Base-by-base conservation (phyloP, 2,113 vertebrate genomes). In the Suncus etruscus region DNA sequence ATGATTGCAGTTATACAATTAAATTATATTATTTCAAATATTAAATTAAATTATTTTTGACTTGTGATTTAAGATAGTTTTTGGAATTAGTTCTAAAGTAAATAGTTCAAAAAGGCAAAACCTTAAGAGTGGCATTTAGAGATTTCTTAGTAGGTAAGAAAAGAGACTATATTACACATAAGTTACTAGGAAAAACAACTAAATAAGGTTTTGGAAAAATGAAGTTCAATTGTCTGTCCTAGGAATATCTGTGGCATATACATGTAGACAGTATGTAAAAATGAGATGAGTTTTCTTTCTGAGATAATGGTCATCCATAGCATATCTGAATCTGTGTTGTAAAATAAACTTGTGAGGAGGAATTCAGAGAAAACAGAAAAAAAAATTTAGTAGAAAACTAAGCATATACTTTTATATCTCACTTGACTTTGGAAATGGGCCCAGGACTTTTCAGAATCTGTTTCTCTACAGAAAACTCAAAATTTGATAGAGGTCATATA, bases 351-450 rank as follows among this genome's bases (percentile, higher is more conserved):
- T 11, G 3, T 65, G 24, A 86, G 75, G 29, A 32, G 4, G 6
- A 86, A 70, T 58, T 2, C 27, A 51, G 66, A 86, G 8, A 80
- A 61, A 63, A 22, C 7, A 32, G 50, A 32, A 86, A 27, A 72
- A 32, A 86, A 27, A 72, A 80, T 3, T 66, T 86, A 72, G 70
- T 65, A 78, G 25, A 58, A 51, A 85, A 54, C 20, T 39, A 87
- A 78, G 79, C 11, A 20, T 27, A 69, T 14, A 61, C 1, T 27
- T 79, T 3, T 70, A 70, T 15, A 2, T 89, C 54, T 87, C 54
- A 66, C 4, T 69, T 93, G 47, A 78, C 54, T 72, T 90, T 86
- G 65, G 39, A 78, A 69, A 48, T 2, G 74, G 90, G 24, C 48
- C 66, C 11, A 69, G 45, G 54, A 82, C 58, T 87, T 92, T 65